phyloP scores from a whole-genome alignment of 2,113 vertebrate genomes.

The Nibea coibor region DNA sequence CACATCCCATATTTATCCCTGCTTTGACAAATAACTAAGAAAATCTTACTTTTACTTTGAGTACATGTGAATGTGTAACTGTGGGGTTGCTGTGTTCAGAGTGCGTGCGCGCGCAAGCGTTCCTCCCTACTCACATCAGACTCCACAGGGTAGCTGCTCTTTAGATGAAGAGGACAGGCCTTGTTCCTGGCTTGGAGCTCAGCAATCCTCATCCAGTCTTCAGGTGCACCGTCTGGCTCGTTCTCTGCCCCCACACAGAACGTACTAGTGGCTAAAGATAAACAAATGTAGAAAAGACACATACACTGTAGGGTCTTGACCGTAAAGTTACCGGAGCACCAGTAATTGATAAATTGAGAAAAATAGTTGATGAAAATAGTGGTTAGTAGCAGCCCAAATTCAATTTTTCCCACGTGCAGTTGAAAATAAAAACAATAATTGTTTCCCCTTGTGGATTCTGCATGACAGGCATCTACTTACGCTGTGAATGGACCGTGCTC shows the following conservation, averaged over 20 bases:
- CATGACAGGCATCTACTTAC: constrained; percentile 66
- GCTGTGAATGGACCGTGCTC: constrained; percentile 79
- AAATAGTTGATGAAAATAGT: not conserved
- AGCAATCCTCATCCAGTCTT: constrained; percentile 92
- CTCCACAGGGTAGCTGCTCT: constrained; percentile 94
- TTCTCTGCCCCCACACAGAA: constrained; percentile 86
- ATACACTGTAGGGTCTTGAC: no score
- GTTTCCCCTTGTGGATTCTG: not conserved
- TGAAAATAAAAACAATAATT: not conserved
- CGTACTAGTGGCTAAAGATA: constrained; percentile 76
- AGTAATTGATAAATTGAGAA: no score
- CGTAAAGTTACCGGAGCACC: no score
- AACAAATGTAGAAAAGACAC: not conserved
- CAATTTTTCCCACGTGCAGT: not conserved
- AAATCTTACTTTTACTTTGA: not conserved
- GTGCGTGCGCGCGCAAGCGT: no score
- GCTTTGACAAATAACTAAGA: not conserved
- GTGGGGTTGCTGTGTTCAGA: not conserved
- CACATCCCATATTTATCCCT: not conserved
- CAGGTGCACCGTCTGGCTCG: constrained; percentile 88
- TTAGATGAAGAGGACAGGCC: constrained; percentile 89
- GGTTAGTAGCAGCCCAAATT: not conserved
- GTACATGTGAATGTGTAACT: not conserved
- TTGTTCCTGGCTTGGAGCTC: constrained; percentile 93
- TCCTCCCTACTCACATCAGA: constrained; percentile 82